Evolutionary conservation across 1,140 invertebrate species (phyloP), one percentile per base, ranked within the genome.

Genomic region (Rhopalosiphum padi): DNA sequence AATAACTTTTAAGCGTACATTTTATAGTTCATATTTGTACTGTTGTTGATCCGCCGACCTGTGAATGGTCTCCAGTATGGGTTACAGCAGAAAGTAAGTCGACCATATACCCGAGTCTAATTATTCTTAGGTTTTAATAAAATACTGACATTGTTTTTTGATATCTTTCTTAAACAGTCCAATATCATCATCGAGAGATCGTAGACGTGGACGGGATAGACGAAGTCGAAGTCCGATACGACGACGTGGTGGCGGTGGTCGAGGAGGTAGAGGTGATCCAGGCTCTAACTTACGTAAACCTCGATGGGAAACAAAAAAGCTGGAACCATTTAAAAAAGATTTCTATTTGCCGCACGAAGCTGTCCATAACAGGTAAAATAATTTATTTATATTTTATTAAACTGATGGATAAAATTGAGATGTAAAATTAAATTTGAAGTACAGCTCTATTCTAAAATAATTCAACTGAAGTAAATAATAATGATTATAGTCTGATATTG

Each of bases 251-350:
- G 94, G 94, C 90, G 94, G 95, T 89, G 94, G 95, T 90, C 95
- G 95, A 94, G 94, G 95, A 83, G 94, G 94, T 83, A 94, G 94
- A 37, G 88, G 94, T 85, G 93, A 94, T 89, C 95, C 95, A 51
- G 95, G 95, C 35, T 94, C 94, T 30, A 94, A 95, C 35, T 95
- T 94, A 46, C 94, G 95, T 23, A 94, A 95, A 94, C 97, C 97
- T 9, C 97, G 97, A 94, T 99, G 98, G 98, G 97, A 97, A 94
- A 95, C 97, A 48, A 96, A 97, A 94, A 96, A 96, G 89, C 95
- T 99, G 35, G 96, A 97, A 93, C 98, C 98, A 25, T 99, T 99
- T 95, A 98, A 99, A 95, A 99, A 99, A 96, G 97, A 99, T 95
- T 99, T 99, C 94, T 99, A 99, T 95, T 96, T 97, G 87, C 98